Evolutionary conservation across 53 echinoderm and acorn worm genomes (phyloP).

Genomic region (Paracentrotus lividus): DNA sequence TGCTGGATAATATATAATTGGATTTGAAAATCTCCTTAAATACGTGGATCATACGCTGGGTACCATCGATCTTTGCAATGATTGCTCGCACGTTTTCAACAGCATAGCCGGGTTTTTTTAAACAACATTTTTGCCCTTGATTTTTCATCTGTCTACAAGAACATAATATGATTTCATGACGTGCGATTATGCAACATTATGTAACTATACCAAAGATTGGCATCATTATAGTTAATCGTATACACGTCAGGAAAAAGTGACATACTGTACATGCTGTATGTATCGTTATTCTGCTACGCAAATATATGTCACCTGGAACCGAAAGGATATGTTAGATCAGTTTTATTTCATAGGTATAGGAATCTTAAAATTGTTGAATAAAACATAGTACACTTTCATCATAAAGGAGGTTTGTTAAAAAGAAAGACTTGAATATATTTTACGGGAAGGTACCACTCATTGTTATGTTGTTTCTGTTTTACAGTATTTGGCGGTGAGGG

Average conservation of each 20-base stretch:
- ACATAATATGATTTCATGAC: neutral
- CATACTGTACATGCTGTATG: too few species aligned
- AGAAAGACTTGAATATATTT: too few species aligned
- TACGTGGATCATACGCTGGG: too few species aligned
- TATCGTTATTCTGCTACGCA: neutral
- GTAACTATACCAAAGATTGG: neutral
- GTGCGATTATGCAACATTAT: neutral
- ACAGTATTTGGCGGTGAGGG: slow-evolving; percentile 26
- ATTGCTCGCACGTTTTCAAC: too few species aligned
- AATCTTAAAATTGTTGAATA: neutral
- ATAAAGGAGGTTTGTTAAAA: too few species aligned
- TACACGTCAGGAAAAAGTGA: too few species aligned
- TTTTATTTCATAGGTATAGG: neutral
- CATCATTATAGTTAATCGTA: neutral
- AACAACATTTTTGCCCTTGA: too few species aligned
- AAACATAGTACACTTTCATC: neutral
- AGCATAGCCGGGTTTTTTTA: too few species aligned
- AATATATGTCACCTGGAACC: neutral
- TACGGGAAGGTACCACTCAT: too few species aligned
- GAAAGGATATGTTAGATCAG: neutral
- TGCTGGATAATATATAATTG: too few species aligned
- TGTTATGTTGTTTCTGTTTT: neutral
- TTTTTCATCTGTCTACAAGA: neutral
- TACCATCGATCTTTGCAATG: too few species aligned
- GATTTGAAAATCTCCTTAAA: too few species aligned